Base-by-base conservation (phyloP, 37 sponge, comb jelly and placozoan genomes). In the Theonella swinhoei region DNA sequence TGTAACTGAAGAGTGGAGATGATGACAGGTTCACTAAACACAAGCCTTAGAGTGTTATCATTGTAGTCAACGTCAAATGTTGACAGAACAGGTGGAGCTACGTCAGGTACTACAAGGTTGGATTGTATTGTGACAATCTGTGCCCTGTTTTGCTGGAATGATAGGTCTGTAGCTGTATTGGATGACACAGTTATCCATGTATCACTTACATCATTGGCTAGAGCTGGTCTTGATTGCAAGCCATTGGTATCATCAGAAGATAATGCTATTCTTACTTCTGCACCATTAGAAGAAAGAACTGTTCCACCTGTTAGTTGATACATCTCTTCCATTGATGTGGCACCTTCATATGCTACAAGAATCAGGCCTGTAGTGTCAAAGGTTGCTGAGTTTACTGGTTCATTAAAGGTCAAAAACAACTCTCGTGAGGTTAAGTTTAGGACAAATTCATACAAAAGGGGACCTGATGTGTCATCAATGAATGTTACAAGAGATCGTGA, bases 1-100 rank as follows among this genome's bases (percentile, higher is more conserved):
- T 73, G 70, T 1, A 81, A 74, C 28, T 88, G 62, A 28, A 96
- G 22, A 1, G 80, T 78, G 64, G 8, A 39, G 1, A 86, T 63
- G 2, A 88, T 58, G 9, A 96, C 87, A 38, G 96, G 91, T 62
- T 96, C 96, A 30, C 79, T 83, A 72, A 96, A 96, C 62, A 34
- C 36, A 25, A 96, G 68, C 0, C 80, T 85, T 64, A 96, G 34
- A 20, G 67, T 66, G 83, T 90, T 88, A 32, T 61, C 43, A 38
- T 96, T 78, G n/a, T 88, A 65, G 42, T 93, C 88, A 0, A 90
- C 60, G 39, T 73, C 79, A 60, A 96, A 93, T 4, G 69, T 30
- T 4, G 4, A 0, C 1, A 96, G 42, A 32, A 41, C 63, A 20
- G 96, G 96, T 31, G 93, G 85, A 32, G 91, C 82, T 37, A 42